Base-by-base conservation (phyloP, 2,113 vertebrate species). In the Lathamus discolor region DNA sequence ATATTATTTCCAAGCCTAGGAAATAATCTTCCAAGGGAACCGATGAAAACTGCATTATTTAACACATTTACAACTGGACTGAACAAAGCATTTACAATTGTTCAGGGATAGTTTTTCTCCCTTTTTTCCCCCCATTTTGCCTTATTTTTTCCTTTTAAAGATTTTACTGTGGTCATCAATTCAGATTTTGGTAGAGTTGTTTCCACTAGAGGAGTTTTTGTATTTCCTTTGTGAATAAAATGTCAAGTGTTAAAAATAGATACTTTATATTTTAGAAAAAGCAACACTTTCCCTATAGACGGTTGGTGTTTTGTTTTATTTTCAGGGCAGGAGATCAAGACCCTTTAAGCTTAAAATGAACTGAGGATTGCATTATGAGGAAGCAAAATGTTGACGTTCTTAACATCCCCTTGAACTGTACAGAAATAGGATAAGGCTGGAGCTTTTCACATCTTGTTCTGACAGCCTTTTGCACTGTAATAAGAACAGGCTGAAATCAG, bases 401-500 rank as follows among this genome's bases (percentile, higher is more conserved):
- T 93, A 93, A 69, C 1, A 9, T 88, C 49, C 57, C 61, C 91
- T 92, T 86, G 85, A 91, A 95, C 78, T 78, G 80, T 77, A 86
- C 89, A 91, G 75, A 72, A 61, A 64, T 7, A 84, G 73, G 37
- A 84, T 82, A 66, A 54, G 80, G 24, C 59, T 86, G 74, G 82
- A 95, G 80, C 64, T 88, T 94, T 96, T 51, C 91, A 46, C 77
- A 83, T 91, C 90, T 95, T 93, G 77, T 92, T 93, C 91, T 92
- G 90, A 92, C 85, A 72, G 89, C 63, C 89, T 88, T 95, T 92
- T 78, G 80, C 89, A 61, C 67, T 83, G 88, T 81, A 97, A 87
- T 86, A 93, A 92, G 83, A 96, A 79, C 83, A 87, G 90, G 81
- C 88, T 96, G 92, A 94, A 96, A 96, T 98, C 97, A 96, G 77